phyloP scores from a whole-genome alignment of 1,140 invertebrate species.

The Lordiphosa mommai region DNA sequence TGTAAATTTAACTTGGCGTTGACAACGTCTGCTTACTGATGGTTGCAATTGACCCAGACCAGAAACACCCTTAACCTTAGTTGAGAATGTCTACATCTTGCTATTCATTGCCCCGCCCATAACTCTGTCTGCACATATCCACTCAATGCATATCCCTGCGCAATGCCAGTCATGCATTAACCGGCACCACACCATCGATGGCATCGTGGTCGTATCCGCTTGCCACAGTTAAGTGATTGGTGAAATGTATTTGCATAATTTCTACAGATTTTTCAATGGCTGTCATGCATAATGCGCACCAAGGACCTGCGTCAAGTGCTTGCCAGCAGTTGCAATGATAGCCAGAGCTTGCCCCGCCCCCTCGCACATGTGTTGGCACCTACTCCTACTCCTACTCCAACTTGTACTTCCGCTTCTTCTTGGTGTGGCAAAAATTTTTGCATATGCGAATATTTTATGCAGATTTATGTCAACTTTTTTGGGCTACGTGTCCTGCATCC shows the following conservation, averaged over 20 bases:
- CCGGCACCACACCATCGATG: conserved; percentile 6
- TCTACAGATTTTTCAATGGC: conserved; percentile 74
- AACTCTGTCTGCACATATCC: too few relatives aligned
- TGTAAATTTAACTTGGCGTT: too few relatives aligned
- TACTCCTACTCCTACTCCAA: conserved; percentile 3
- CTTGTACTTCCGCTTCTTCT: conserved; percentile 8
- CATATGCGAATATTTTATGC: conserved; percentile 77
- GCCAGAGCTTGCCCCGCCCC: conserved; percentile 2
- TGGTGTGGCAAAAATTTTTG: conserved; percentile 44
- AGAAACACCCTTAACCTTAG: too few relatives aligned
- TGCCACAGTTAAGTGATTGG: conserved; percentile 69
- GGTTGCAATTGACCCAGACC: too few relatives aligned
- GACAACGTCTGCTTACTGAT: too few relatives aligned
- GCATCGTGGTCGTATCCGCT: conserved; percentile 3
- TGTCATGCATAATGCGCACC: conserved; percentile 59
- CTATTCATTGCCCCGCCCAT: too few relatives aligned
- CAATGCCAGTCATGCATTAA: too few relatives aligned
- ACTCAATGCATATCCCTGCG: too few relatives aligned
- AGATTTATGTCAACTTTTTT: conserved; percentile 76
- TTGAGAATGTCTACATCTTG: too few relatives aligned
- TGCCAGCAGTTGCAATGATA: conserved; percentile 49
- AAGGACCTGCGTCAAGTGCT: conserved; percentile 28
- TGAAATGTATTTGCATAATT: conserved; percentile 76
- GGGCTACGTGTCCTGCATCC: conserved; percentile 62
- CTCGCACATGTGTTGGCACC: conserved; percentile 30